phyloP scores from a whole-genome alignment of 2,888 invertebrate genomes.

The Dynastes grantii region DNA sequence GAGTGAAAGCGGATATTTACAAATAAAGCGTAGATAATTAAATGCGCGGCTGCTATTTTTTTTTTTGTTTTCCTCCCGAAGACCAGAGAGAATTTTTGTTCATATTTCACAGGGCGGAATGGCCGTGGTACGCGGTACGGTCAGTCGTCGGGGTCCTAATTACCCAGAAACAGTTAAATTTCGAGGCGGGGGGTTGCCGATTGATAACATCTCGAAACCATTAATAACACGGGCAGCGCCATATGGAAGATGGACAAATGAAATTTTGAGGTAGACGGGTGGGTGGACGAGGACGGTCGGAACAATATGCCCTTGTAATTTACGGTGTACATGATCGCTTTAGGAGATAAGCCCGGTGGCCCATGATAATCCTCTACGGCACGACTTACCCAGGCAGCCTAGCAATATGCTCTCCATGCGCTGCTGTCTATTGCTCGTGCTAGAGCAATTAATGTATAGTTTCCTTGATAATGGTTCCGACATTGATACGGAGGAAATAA shows the following conservation, averaged over 20 bases:
- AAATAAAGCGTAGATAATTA: constrained; percentile 34
- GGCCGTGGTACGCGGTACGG: background rate
- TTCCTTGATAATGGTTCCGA: constrained; percentile 35
- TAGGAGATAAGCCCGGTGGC: constrained; percentile 38
- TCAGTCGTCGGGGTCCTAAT: constrained; percentile 39
- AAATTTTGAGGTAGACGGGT: constrained; percentile 45
- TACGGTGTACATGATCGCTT: constrained; percentile 47
- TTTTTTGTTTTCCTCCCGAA: background rate
- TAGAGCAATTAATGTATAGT: constrained; percentile 39
- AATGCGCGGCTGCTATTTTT: constrained; percentile 3
- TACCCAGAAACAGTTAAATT: constrained; percentile 45
- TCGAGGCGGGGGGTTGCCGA: constrained; percentile 39
- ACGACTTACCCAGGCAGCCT: constrained; percentile 8
- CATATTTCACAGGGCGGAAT: constrained; percentile 24
- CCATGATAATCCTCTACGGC: constrained; percentile 31
- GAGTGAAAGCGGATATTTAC: constrained; percentile 18
- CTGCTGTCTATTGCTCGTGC: background rate
- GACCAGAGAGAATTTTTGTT: constrained; percentile 10
- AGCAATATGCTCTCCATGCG: background rate
- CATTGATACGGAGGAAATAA: constrained; percentile 30
- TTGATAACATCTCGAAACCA: constrained; percentile 50
- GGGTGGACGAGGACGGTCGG: constrained; percentile 21
- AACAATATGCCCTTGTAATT: constrained; percentile 48
- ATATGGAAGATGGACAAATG: constrained; percentile 52
- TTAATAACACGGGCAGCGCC: constrained; percentile 46